Conservation (phyloP, 2,888 invertebrate genomes). For the Polia nebulosa region DNA sequence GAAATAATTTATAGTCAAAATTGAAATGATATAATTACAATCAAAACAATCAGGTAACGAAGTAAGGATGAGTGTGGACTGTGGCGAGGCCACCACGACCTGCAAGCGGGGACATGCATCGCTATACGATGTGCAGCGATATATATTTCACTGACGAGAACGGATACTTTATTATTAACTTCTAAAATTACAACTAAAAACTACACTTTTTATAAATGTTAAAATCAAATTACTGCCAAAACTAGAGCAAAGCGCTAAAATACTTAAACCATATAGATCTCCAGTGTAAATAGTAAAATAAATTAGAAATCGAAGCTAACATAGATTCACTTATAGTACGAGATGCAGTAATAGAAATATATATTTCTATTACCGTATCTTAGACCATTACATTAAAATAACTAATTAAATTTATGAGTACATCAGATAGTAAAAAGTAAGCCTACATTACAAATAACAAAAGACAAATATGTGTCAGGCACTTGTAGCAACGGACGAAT, state of each 20-base stretch:
- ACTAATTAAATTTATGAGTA: slow-evolving; percentile 42
- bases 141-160: slow-evolving; percentile 6
- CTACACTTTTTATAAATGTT: slow-evolving; percentile 29
- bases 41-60: slow-evolving; percentile 40
- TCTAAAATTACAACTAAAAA: slow-evolving; percentile 43
- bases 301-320: slow-evolving; percentile 33
- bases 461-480: slow-evolving; percentile 29
- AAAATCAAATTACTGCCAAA: slow-evolving; percentile 54
- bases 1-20: slow-evolving; percentile 13
- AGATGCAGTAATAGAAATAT: too few relatives aligned
- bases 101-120: background rate
- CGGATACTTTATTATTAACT: background rate
- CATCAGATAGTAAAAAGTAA: slow-evolving; percentile 15
- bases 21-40: slow-evolving; percentile 1
- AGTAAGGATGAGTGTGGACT: slow-evolving; percentile 7
- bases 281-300: slow-evolving; percentile 46
- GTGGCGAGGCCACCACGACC: background rate
- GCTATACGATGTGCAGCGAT: slow-evolving; percentile 13
- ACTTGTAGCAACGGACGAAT: slow-evolving; percentile 35
- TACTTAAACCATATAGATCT: slow-evolving; percentile 35
- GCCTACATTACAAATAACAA: slow-evolving; percentile 27
- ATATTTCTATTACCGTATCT: too few relatives aligned
- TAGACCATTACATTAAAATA: too few relatives aligned
- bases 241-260: slow-evolving; percentile 25
- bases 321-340: slow-evolving; percentile 13